Evolutionary conservation across 2,797 vertebrate genomes (phyloP).

Genomic region (Ammospiza maritima): DNA sequence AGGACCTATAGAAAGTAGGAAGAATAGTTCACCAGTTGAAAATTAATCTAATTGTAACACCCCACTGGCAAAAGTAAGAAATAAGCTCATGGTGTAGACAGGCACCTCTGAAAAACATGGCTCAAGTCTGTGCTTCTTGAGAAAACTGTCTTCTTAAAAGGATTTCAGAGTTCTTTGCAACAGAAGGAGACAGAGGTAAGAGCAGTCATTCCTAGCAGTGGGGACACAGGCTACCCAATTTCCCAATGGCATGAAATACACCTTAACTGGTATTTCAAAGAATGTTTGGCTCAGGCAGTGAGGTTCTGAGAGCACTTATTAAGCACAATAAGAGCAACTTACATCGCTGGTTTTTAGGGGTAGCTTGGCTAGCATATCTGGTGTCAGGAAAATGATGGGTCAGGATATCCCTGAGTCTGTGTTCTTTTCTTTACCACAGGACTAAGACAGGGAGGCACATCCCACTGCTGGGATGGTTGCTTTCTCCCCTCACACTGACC

Average conservation of each 20-base stretch:
- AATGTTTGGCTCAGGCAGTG: not conserved
- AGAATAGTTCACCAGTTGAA: not conserved
- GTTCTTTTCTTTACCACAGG: not conserved
- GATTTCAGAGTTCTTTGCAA: not conserved
- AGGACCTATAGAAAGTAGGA: not conserved
- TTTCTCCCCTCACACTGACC: not conserved
- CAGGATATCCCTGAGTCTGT: not conserved
- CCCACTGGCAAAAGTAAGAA: not conserved
- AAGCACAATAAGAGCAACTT: not conserved
- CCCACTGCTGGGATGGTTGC: not conserved
- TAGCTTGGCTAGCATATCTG: not conserved
- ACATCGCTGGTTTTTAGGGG: not conserved
- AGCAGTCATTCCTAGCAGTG: not conserved
- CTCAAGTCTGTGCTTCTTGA: not conserved
- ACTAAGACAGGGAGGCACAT: not conserved
- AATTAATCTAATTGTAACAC: not conserved
- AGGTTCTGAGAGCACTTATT: not conserved
- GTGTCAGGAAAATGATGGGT: not conserved
- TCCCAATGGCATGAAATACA: not conserved
- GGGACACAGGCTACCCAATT: not conserved
- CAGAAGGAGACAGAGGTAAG: not conserved
- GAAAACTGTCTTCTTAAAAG: not conserved
- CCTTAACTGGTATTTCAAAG: not conserved
- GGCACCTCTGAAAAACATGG: not conserved
- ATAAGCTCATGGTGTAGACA: not conserved